Percentiles rank a stretch among this genome's conserved stretches.
phyloP scores from a whole-genome alignment of 2,888 invertebrate species.

The Agrochola lota region DNA sequence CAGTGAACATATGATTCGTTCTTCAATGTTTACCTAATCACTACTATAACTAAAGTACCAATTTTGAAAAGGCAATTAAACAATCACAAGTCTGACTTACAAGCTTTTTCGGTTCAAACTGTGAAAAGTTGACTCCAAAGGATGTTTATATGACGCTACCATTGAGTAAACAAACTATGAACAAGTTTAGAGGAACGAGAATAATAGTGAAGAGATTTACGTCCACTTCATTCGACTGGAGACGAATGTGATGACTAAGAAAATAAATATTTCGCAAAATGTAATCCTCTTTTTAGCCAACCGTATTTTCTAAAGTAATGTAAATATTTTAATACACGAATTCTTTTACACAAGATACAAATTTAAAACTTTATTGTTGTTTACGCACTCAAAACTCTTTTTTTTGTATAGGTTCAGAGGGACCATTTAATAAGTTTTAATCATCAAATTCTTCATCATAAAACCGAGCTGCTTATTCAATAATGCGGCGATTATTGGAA shows the following conservation, averaged over 20 bases:
- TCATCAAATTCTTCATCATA: slow-evolving; percentile 78
- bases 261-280: background rate
- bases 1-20: background rate
- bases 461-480: slow-evolving; percentile 81
- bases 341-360: background rate
- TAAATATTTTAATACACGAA: background rate
- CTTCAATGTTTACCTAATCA: background rate
- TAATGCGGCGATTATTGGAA: slow-evolving; percentile 83
- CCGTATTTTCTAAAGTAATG: background rate
- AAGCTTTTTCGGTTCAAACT: background rate
- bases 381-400: slow-evolving; percentile 53
- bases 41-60: background rate
- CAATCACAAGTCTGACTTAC: background rate
- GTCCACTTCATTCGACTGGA: background rate
- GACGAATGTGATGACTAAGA: background rate
- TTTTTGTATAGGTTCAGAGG: slow-evolving; percentile 32
- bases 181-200: background rate
- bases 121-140: background rate
- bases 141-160: background rate
- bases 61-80: too few relatives aligned
- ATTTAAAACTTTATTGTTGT: slow-evolving; percentile 37
- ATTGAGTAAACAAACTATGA: slow-evolving; percentile 5
- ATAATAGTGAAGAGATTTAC: background rate
- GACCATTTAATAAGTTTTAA: slow-evolving; percentile 75
- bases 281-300: background rate